Evolutionary conservation across 2,888 invertebrate species (phyloP).

Genomic region (Luperina nickerlii): DNA sequence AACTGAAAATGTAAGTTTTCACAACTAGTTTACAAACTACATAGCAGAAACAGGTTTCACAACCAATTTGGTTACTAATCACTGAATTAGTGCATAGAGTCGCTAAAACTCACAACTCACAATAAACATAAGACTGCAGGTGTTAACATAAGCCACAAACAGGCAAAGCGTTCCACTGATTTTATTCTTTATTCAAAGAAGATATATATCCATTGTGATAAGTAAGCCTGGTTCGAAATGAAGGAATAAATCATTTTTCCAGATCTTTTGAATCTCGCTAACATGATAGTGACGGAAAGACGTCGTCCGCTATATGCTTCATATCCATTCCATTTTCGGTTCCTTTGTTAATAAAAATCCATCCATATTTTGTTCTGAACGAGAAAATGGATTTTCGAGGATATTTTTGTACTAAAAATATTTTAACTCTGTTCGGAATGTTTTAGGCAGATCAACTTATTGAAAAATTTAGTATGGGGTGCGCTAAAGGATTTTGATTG

Average conservation of each 20-base stretch:
- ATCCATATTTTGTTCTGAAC: constrained; percentile 41
- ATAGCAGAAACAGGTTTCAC: neutral
- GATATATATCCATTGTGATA: constrained; percentile 49
- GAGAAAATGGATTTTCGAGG: constrained; percentile 6
- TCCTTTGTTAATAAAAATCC: constrained; percentile 57
- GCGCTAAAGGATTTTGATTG: neutral
- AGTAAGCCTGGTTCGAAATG: constrained; percentile 57
- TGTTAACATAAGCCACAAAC: neutral
- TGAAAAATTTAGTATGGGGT: neutral
- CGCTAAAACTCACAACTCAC: neutral
- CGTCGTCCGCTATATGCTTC: constrained; percentile 50
- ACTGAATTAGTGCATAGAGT: neutral
- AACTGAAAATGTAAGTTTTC: no score
- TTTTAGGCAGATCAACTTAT: neutral
- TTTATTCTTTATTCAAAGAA: constrained; percentile 47
- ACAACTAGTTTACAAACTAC: no score
- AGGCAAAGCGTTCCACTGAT: constrained; percentile 6
- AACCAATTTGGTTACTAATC: neutral
- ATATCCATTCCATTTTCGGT: constrained; percentile 55
- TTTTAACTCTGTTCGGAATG: neutral
- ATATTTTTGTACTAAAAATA: constrained; percentile 10
- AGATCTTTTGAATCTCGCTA: constrained; percentile 59
- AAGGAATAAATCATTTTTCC: constrained; percentile 63
- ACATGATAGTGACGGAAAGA: constrained; percentile 56
- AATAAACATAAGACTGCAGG: neutral